Evolutionary conservation across 2,888 invertebrate species (phyloP).

Genomic region (Zootermopsis nevadensis): DNA sequence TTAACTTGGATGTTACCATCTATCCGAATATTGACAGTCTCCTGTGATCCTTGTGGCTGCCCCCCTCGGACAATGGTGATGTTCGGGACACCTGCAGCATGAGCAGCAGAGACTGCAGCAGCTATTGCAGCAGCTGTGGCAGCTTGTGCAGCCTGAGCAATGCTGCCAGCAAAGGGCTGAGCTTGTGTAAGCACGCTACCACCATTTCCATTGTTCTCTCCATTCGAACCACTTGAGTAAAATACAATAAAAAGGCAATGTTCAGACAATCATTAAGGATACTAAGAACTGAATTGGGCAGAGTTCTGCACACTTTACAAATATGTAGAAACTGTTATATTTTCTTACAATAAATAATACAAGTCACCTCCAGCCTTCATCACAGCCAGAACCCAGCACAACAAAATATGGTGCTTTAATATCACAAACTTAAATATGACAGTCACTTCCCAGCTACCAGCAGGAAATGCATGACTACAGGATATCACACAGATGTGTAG

Average conservation of each 20-base stretch:
- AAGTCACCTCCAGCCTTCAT: too few species aligned
- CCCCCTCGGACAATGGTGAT: conserved; percentile 52
- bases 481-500: too few species aligned
- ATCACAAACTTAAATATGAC: too few species aligned
- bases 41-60: conserved; percentile 27
- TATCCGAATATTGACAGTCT: conserved; percentile 26
- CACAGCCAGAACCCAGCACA: too few species aligned
- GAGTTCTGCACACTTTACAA: too few species aligned
- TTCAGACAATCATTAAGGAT: too few species aligned
- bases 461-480: too few species aligned
- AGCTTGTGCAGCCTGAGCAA: conserved; percentile 59
- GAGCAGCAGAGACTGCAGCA: conserved; percentile 58
- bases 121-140: conserved; percentile 61
- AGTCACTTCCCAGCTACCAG: too few species aligned
- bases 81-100: conserved; percentile 53
- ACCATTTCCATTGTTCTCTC: conserved; percentile 23
- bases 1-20: neutral
- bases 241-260: neutral
- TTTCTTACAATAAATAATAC: too few species aligned
- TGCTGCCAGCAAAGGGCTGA: conserved; percentile 53
- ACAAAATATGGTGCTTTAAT: too few species aligned
- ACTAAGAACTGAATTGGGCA: too few species aligned
- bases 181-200: neutral
- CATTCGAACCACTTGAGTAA: neutral
- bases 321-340: too few species aligned